Evolutionary conservation across 1,140 invertebrate species (phyloP).

Genomic region (Vanessa atalanta): DNA sequence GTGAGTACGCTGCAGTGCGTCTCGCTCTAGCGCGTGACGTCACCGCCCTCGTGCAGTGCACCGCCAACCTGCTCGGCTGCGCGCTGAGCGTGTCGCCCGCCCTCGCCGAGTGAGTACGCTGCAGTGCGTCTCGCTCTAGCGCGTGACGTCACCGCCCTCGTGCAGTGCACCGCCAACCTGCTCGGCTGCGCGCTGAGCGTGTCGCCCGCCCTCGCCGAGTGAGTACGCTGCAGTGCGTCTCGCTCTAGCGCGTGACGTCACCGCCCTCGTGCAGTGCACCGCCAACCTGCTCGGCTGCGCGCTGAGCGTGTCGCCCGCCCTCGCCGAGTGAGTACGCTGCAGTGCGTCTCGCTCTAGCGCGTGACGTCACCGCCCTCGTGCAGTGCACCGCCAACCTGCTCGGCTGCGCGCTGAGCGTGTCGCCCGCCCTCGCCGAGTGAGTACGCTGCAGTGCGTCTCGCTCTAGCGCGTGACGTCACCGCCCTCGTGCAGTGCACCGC

Average conservation of each 20-base stretch:
- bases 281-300: slow-evolving; percentile 56
- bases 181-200: slow-evolving; percentile 57
- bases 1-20: slow-evolving; percentile 41
- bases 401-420: slow-evolving; percentile 56
- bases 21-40: neutral
- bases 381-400: slow-evolving; percentile 65
- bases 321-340: slow-evolving; percentile 51
- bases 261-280: slow-evolving; percentile 77
- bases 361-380: slow-evolving; percentile 64
- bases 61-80: slow-evolving; percentile 52
- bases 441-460: slow-evolving; percentile 12
- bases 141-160: slow-evolving; percentile 58
- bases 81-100: slow-evolving; percentile 56
- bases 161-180: slow-evolving; percentile 68
- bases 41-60: slow-evolving; percentile 70
- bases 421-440: slow-evolving; percentile 58
- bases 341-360: neutral
- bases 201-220: slow-evolving; percentile 58
- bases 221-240: slow-evolving; percentile 24
- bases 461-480: slow-evolving; percentile 14
- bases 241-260: slow-evolving; percentile 7
- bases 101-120: slow-evolving; percentile 51
- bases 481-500: slow-evolving; percentile 78
- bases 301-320: slow-evolving; percentile 51
- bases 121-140: neutral